Evolutionary conservation across 2,113 vertebrate genomes (phyloP).

Genomic region (Notarius quadriscutis): DNA sequence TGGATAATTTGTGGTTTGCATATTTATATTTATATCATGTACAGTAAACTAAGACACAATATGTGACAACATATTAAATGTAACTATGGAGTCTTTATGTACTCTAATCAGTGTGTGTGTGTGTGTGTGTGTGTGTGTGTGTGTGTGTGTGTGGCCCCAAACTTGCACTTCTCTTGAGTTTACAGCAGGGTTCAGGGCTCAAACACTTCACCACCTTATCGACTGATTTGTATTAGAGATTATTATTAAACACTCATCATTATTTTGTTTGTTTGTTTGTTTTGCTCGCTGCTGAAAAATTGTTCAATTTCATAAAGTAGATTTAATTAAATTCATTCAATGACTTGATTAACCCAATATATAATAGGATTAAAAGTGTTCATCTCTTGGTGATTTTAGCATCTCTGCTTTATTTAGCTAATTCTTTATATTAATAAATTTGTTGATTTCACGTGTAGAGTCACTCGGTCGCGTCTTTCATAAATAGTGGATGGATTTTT

Average conservation of each 20-base stretch:
- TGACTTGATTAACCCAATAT: not conserved
- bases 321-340: constrained; percentile 2
- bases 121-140: constrained; percentile 42
- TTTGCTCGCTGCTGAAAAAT: constrained; percentile 26
- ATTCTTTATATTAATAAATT: not conserved
- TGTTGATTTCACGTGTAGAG: constrained; percentile 7
- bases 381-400: not conserved
- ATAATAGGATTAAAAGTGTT: constrained; percentile 6
- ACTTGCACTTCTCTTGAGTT: constrained; percentile 24
- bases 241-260: not conserved
- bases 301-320: constrained; percentile 15
- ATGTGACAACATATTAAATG: constrained; percentile 31
- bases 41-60: constrained; percentile 15
- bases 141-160: constrained; percentile 22
- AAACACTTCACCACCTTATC: not conserved
- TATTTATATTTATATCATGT: constrained; percentile 28
- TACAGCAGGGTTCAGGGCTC: constrained; percentile 28
- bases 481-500: constrained; percentile 23
- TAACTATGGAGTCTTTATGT: constrained; percentile 40
- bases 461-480: constrained; percentile 22
- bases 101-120: constrained; percentile 36
- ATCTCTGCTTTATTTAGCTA: not conserved
- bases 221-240: not conserved
- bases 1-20: constrained; percentile 21
- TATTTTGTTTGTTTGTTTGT: not conserved